Evolutionary conservation across 2,797 vertebrate species (phyloP).

Genomic region (Vireo griseus): DNA sequence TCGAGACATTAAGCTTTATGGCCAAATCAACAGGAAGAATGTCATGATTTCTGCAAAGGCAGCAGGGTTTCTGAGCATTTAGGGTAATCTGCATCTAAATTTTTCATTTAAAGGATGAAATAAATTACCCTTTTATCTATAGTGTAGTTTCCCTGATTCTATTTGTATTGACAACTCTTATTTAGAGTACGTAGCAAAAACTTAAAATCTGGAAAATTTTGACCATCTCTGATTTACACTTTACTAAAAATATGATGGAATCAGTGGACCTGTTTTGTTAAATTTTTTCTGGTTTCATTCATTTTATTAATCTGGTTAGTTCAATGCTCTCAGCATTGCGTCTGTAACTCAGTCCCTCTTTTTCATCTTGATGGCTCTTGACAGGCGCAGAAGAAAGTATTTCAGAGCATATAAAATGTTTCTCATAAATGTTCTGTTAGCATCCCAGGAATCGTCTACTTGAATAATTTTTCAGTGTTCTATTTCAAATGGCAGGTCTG

Average conservation of each 20-base stretch:
- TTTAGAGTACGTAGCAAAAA: not conserved
- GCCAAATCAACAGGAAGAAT: not conserved
- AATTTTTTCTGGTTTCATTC: not conserved
- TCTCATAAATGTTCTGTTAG: not conserved
- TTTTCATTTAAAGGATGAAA: not conserved
- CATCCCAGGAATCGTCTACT: not conserved
- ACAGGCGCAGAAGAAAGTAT: not conserved
- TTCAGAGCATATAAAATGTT: not conserved
- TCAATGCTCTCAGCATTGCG: not conserved
- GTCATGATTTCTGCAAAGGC: not conserved
- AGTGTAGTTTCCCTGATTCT: not conserved
- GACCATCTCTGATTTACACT: not conserved
- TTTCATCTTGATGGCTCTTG: not conserved
- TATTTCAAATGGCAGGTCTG: constrained; percentile 13
- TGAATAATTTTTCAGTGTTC: not conserved
- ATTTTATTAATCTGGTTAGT: not conserved
- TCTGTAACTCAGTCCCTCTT: not conserved
- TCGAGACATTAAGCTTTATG: not conserved
- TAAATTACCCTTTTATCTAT: not conserved
- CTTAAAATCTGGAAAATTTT: not conserved
- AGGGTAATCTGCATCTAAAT: not conserved
- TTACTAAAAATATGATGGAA: not conserved
- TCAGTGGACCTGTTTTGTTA: not conserved
- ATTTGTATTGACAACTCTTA: not conserved
- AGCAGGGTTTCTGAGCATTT: not conserved